Conservation (phyloP, 2,888 invertebrate species). For the Apomyelois bistriatella region DNA sequence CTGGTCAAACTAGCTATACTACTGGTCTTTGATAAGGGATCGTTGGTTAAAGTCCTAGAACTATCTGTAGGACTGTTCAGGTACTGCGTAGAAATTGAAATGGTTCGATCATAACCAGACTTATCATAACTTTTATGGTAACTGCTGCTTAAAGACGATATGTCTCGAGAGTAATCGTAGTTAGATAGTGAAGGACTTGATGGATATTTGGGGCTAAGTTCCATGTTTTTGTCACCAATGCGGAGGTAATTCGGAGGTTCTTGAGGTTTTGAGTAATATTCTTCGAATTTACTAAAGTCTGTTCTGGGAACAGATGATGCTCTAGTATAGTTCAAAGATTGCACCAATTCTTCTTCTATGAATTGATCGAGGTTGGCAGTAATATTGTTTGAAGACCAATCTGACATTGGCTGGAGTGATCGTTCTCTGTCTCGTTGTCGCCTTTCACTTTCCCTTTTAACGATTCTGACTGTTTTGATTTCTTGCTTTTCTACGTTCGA, state of each 20-base stretch:
- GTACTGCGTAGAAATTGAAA: constrained; percentile 67
- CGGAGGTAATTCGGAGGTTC: constrained; percentile 55
- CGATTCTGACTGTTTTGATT: constrained; percentile 95
- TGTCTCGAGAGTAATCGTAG: constrained; percentile 67
- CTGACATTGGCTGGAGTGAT: constrained; percentile 70
- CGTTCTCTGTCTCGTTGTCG: constrained; percentile 90
- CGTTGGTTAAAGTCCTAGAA: constrained; percentile 67
- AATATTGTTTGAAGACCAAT: constrained; percentile 63
- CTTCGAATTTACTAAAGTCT: constrained; percentile 60
- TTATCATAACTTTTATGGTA: constrained; percentile 64
- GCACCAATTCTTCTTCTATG: constrained; percentile 68
- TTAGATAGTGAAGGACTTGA: constrained; percentile 72
- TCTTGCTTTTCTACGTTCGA: constrained; percentile 90
- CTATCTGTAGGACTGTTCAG: constrained; percentile 71
- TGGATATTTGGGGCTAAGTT: constrained; percentile 68
- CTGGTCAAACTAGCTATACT: constrained; percentile 68
- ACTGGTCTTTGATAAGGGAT: constrained; percentile 70
- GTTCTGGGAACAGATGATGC: constrained; percentile 78
- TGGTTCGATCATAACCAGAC: constrained; percentile 56
- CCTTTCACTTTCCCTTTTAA: constrained; percentile 94
- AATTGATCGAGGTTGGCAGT: constrained; percentile 71
- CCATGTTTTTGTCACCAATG: constrained; percentile 57
- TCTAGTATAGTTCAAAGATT: constrained; percentile 58
- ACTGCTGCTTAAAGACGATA: constrained; percentile 65
- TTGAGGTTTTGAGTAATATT: constrained; percentile 53